A percentile compares a stretch with the other conserved stretches of the same genome.
phyloP scores from a whole-genome alignment of 2,888 invertebrate genomes.

The Plagodis dolabraria region DNA sequence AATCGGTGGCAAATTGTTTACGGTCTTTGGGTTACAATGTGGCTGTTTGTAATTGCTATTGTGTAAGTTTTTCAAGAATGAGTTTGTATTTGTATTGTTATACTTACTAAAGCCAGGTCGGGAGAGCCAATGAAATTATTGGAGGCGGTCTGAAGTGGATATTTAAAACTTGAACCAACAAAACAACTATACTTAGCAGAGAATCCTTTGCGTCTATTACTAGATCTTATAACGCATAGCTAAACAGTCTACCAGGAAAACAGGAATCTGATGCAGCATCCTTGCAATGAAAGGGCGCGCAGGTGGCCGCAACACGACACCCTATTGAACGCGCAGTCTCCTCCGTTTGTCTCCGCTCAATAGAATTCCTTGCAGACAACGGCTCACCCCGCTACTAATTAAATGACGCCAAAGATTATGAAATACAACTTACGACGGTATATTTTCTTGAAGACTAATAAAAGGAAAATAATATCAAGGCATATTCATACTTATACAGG shows the following conservation, averaged over 20 bases:
- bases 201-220: not conserved
- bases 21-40: conserved; percentile 51
- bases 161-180: too few relatives aligned
- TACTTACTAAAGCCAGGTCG: not conserved
- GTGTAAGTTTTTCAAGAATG: conserved; percentile 38
- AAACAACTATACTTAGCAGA: not conserved
- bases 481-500: too few relatives aligned
- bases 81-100: not conserved
- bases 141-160: not conserved
- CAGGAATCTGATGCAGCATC: conserved; percentile 33
- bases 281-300: conserved; percentile 59
- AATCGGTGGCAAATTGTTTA: conserved; percentile 53
- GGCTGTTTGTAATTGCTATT: conserved; percentile 50
- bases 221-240: not conserved
- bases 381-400: conserved; percentile 78
- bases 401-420: conserved; percentile 65
- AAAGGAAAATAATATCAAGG: not conserved
- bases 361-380: conserved; percentile 81
- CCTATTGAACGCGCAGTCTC: conserved; percentile 72
- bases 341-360: conserved; percentile 76
- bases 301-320: conserved; percentile 84
- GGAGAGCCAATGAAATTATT: not conserved
- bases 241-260: conserved; percentile 19
- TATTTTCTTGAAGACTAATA: not conserved
- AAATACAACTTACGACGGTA: not conserved